Evolutionary conservation across 2,888 invertebrate genomes (phyloP).

Genomic region (Clusia tigrina): DNA sequence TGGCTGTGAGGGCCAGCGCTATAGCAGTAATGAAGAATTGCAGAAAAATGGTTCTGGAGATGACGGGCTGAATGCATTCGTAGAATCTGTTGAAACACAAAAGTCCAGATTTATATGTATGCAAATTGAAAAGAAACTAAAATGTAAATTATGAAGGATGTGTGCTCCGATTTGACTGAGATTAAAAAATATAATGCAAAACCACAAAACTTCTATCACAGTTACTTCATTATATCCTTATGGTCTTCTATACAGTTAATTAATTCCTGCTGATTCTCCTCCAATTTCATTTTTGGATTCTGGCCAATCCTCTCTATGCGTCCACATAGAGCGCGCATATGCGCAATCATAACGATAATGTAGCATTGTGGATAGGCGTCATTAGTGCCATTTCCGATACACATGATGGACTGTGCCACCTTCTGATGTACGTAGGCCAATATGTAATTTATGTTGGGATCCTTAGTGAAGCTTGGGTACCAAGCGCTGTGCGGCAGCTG

Average conservation of each 20-base stretch:
- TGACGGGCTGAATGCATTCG: constrained; percentile 35
- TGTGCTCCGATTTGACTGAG: too few relatives aligned
- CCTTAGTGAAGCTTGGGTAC: constrained; percentile 34
- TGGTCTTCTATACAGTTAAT: constrained; percentile 41
- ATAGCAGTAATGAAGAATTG: constrained; percentile 41
- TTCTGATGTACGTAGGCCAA: constrained; percentile 33
- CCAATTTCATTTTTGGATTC: background rate
- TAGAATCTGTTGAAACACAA: constrained; percentile 42
- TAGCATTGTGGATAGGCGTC: constrained; percentile 41
- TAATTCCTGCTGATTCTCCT: constrained; percentile 39
- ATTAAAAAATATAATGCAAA: too few relatives aligned
- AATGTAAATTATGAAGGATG: too few relatives aligned
- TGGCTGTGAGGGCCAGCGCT: constrained; percentile 35
- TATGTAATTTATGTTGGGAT: constrained; percentile 28
- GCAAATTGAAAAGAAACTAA: too few relatives aligned
- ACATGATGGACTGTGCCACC: constrained; percentile 16
- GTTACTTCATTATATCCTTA: constrained; percentile 40
- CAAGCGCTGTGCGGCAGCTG: constrained; percentile 36
- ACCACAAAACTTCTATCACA: too few relatives aligned
- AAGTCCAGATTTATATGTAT: too few relatives aligned
- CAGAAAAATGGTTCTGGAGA: constrained; percentile 38
- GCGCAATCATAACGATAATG: constrained; percentile 37
- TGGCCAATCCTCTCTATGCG: constrained; percentile 41
- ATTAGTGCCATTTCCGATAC: constrained; percentile 33
- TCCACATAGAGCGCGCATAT: constrained; percentile 35